Conservation (phyloP, 2,797 vertebrate genomes). For the Paramormyrops hopkinsi region DNA sequence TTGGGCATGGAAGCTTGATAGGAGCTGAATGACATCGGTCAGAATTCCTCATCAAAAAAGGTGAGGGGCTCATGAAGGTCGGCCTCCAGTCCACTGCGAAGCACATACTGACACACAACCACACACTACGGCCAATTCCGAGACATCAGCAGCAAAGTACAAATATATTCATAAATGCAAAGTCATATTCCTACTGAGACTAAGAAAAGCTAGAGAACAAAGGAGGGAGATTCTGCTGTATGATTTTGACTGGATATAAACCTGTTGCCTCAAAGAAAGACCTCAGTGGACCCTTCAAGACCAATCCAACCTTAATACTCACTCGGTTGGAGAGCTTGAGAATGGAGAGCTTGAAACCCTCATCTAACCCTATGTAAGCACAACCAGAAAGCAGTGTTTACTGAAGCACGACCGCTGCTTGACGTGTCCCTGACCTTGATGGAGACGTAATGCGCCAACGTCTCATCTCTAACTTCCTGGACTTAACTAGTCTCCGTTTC, state of each 20-base stretch:
- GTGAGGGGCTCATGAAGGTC: background rate
- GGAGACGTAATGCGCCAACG: background rate
- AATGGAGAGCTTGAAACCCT: background rate
- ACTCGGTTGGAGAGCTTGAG: background rate
- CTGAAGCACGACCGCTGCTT: background rate
- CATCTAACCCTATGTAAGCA: background rate
- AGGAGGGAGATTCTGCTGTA: background rate
- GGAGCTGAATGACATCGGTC: background rate
- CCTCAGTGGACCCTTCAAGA: background rate
- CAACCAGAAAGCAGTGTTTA: background rate
- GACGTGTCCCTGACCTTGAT: background rate
- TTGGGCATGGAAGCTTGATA: background rate
- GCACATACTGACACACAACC: background rate
- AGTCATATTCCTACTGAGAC: background rate
- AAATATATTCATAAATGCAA: background rate
- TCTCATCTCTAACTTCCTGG: background rate
- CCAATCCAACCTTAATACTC: background rate
- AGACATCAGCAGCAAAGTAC: background rate
- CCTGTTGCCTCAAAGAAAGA: background rate
- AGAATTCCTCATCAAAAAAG: background rate
- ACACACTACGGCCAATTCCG: background rate
- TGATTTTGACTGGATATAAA: background rate
- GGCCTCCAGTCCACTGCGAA: background rate
- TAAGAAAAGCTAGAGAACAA: background rate
- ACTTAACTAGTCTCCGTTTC: background rate